Evolutionary conservation across 2,888 invertebrate species (phyloP), one percentile per base, ranked within the genome.

Genomic region (Philereme vetulata): DNA sequence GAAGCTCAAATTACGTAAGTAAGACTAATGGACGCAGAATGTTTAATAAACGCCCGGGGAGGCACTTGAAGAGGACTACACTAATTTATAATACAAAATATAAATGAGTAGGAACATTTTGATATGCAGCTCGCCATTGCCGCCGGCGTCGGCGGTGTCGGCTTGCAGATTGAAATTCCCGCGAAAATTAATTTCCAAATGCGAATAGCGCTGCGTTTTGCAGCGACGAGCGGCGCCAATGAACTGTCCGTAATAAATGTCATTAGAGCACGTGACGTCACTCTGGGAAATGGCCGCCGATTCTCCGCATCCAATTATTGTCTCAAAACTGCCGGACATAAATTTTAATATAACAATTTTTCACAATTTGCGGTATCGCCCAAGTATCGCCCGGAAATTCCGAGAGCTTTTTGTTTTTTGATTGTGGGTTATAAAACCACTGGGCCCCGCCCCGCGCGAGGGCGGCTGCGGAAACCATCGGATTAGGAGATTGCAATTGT

Each of bases 281-380:
- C 78, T 78, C 72, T 69, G 78, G 76, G 72, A 85, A 82, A 80
- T 83, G 82, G 82, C 81, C 72, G 81, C 77, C 80, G 81, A 80
- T 84, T 81, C 80, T 82, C 82, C 79, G 80, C 84, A 82, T 86
- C 84, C 85, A 89, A 86, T 88, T 89, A 88, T n/a, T 83, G 82
- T 84, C 85, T 84, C 84, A 87, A 89, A 86, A 87, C 84, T 84
- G 85, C 82, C 80, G 83, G 81, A 86, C 86, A 86, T 88, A 86
- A 88, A 89, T 88, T 88, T 86, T 86, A 84, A 88, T 86, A 88
- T 87, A 80, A 85, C 82, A 85, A 87, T 88, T 87, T 86, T 85
- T 86, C 84, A 86, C 84, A 85, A 84, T 85, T 86, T 86, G 85
- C 76, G 86, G 84, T 72, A 77, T 71, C 73, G 68, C 71, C 75